phyloP scores from a whole-genome alignment of 2,888 invertebrate genomes.

The Lasioglossum calceatum region DNA sequence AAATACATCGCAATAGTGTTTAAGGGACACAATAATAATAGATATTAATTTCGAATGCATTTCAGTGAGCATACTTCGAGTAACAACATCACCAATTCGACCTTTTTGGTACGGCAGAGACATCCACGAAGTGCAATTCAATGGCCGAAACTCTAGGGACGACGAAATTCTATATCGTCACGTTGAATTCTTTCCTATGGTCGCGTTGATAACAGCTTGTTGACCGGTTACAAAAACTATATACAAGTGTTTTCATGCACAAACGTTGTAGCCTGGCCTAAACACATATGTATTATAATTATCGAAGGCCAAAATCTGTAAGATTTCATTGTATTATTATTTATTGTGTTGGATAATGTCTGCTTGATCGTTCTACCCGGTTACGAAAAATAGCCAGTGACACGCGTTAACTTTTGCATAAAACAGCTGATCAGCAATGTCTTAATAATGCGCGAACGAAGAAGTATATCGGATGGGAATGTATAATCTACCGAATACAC shows the following conservation, averaged over 20 bases:
- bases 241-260: slow-evolving; percentile 1
- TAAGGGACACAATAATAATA: slow-evolving; percentile 68
- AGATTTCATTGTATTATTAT: neutral
- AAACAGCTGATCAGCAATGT: neutral
- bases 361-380: neutral
- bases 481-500: neutral
- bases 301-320: neutral
- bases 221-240: neutral
- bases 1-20: slow-evolving; percentile 66
- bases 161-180: slow-evolving; percentile 3
- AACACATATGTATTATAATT: neutral
- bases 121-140: slow-evolving; percentile 9
- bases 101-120: slow-evolving; percentile 12
- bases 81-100: slow-evolving; percentile 14
- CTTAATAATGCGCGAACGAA: neutral
- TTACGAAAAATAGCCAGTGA: neutral
- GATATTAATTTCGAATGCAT: slow-evolving; percentile 64
- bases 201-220: neutral
- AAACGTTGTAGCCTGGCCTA: neutral
- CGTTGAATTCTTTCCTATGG: neutral
- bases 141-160: neutral
- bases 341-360: neutral
- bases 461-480: neutral
- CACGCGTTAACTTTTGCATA: neutral
- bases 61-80: slow-evolving; percentile 19